These are phyloP conservation scores for Scaptomyza parva DNA, from an alignment of 2,888 invertebrate species.

Conservation along the genomic window DNA sequence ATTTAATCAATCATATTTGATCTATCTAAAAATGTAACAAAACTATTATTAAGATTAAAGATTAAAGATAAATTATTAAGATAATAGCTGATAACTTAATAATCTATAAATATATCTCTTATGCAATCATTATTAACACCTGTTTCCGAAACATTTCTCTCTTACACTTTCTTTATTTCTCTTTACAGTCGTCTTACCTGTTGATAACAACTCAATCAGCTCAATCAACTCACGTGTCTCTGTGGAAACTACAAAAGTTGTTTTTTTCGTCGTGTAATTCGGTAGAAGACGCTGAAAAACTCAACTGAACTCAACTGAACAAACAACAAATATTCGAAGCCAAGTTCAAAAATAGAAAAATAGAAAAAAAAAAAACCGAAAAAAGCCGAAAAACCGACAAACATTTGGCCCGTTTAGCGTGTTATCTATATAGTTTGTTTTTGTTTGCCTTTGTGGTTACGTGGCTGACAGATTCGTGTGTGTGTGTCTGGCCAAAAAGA, in stretches of 20 bases:
- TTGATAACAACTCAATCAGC: slow-evolving; percentile 46
- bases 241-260: slow-evolving; percentile 22
- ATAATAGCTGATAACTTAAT: too few relatives aligned
- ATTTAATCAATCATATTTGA: too few relatives aligned
- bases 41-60: too few relatives aligned
- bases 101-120: too few relatives aligned
- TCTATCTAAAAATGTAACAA: too few relatives aligned
- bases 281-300: slow-evolving; percentile 40
- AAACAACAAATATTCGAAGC: slow-evolving; percentile 28
- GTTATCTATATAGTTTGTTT: too few relatives aligned
- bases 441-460: slow-evolving; percentile 59
- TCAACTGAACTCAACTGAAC: slow-evolving; percentile 10
- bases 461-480: slow-evolving; percentile 58
- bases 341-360: slow-evolving; percentile 13
- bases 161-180: slow-evolving; percentile 25
- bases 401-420: slow-evolving; percentile 59
- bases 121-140: not conserved
- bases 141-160: slow-evolving; percentile 1
- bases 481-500: slow-evolving; percentile 62
- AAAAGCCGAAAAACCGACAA: slow-evolving; percentile 50
- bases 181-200: slow-evolving; percentile 43
- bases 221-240: slow-evolving; percentile 18
- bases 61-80: too few relatives aligned
- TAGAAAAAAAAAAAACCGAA: slow-evolving; percentile 28
- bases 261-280: slow-evolving; percentile 36